Percentiles rank a stretch among this genome's conserved stretches.
These are phyloP conservation scores for Micoletzkya japonica DNA, from an alignment of 2,888 invertebrate species.

Conservation along the genomic window DNA sequence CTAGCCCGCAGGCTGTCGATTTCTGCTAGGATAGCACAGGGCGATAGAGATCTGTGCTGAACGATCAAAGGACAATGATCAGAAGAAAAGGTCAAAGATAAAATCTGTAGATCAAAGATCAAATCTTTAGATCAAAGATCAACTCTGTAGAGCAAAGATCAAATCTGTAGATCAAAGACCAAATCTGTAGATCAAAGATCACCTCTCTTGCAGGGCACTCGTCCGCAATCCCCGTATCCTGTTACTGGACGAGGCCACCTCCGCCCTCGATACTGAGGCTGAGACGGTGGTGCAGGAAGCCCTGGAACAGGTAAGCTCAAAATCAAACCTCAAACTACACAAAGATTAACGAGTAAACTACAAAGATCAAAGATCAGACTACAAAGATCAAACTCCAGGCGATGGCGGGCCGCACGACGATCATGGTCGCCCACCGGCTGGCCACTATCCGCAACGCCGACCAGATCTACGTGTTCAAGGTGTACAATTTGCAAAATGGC, in stretches of 20 bases:
- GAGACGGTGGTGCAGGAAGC: conserved; percentile 66
- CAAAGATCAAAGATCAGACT: no score
- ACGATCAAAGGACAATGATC: no score
- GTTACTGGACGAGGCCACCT: conserved; percentile 61
- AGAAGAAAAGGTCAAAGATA: background rate
- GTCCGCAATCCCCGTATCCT: conserved; percentile 59
- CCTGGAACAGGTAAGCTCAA: conserved; percentile 66
- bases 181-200: no score
- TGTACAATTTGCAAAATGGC: background rate
- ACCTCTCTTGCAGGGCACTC: conserved; percentile 50
- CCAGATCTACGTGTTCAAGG: conserved; percentile 64
- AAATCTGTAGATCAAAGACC: background rate
- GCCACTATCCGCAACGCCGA: conserved; percentile 69
- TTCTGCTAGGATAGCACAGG: background rate
- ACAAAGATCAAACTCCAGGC: conserved; percentile 64
- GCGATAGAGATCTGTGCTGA: no score
- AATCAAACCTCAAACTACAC: background rate
- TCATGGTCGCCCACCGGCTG: conserved; percentile 68
- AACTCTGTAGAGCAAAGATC: no score
- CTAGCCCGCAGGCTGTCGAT: background rate
- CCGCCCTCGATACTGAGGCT: conserved; percentile 61
- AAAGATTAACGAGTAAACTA: background rate
- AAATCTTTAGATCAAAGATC: background rate
- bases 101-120: no score
- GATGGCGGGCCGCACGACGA: conserved; percentile 66